Evolutionary conservation across 2,113 vertebrate genomes (phyloP).

Genomic region (Campylorhamphus procurvoides): DNA sequence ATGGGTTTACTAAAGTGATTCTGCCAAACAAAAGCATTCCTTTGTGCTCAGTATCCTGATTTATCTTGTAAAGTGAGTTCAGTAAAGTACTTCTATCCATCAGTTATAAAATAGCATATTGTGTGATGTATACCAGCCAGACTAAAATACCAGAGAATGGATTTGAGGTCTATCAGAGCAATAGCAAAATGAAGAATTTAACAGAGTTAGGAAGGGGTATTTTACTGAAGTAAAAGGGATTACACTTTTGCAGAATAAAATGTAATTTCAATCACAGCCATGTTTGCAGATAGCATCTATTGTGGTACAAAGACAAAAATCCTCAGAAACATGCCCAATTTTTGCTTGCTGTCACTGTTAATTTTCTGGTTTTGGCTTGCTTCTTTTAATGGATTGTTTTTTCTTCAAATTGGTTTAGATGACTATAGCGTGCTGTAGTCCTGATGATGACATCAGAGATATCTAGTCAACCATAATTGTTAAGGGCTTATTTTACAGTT

Average conservation of each 20-base stretch:
- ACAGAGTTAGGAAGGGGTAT: background rate
- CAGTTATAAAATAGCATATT: conserved; percentile 7
- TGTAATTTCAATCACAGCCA: background rate
- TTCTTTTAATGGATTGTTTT: background rate
- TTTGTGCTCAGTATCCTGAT: background rate
- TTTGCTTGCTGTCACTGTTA: background rate
- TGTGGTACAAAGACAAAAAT: background rate
- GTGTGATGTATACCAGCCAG: background rate
- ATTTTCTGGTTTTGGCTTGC: background rate
- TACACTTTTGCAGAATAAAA: background rate
- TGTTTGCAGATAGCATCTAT: background rate
- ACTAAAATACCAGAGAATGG: background rate
- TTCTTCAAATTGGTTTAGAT: background rate
- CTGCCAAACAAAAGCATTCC: background rate
- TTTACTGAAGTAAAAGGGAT: background rate
- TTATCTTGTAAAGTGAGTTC: conserved; percentile 1
- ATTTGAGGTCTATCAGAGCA: background rate
- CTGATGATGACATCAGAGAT: background rate
- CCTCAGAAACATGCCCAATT: background rate
- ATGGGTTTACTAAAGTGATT: background rate
- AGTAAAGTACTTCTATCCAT: background rate
- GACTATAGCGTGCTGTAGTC: background rate
- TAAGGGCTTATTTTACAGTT: background rate
- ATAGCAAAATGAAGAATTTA: background rate
- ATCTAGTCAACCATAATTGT: background rate